These are phyloP conservation scores for Leptinotarsa juncta DNA, from an alignment of 2,888 invertebrate genomes.

Conservation along the genomic window DNA sequence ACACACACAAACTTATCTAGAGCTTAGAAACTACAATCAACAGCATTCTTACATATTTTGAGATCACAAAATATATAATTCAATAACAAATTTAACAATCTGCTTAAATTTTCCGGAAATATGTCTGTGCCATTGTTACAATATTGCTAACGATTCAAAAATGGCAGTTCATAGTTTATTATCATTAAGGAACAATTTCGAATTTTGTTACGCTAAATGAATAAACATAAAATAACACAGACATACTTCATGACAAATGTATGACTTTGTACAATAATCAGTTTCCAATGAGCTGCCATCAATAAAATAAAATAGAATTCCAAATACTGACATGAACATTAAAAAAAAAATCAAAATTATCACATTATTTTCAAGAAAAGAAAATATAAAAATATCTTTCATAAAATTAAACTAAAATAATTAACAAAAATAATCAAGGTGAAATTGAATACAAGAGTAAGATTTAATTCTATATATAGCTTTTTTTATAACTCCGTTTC, in stretches of 20 bases:
- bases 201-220: conserved; percentile 46
- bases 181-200: conserved; percentile 55
- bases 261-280: conserved; percentile 46
- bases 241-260: conserved; percentile 38
- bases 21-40: conserved; percentile 59
- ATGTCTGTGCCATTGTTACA: conserved; percentile 36
- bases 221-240: conserved; percentile 35
- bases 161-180: conserved; percentile 55
- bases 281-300: conserved; percentile 46
- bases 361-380: conserved; percentile 56
- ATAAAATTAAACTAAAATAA: conserved; percentile 57
- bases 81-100: conserved; percentile 65
- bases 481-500: conserved; percentile 24
- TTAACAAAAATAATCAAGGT: conserved; percentile 48
- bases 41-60: conserved; percentile 65
- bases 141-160: conserved; percentile 54
- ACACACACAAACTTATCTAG: conserved; percentile 62
- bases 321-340: conserved; percentile 51
- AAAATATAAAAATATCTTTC: conserved; percentile 56
- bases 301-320: conserved; percentile 40
- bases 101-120: conserved; percentile 45
- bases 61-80: conserved; percentile 67
- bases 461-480: conserved; percentile 24
- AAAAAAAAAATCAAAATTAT: conserved; percentile 49
- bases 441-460: conserved; percentile 31